These are phyloP conservation scores for Chrysogorgia sp. DNA, from an alignment of 92 coral and sea anemone species.

Conservation along the genomic window DNA sequence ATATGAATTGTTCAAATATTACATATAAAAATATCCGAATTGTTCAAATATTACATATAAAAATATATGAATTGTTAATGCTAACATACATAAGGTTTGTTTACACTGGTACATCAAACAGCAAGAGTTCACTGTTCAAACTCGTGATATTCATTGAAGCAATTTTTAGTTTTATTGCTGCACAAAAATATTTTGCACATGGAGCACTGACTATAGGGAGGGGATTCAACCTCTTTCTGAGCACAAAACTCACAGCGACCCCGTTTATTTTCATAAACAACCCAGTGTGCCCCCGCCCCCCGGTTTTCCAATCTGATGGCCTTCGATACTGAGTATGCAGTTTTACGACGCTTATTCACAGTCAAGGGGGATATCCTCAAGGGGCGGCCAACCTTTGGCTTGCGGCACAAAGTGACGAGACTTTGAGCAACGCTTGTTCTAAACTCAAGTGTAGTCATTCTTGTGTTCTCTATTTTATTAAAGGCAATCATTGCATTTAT, in stretches of 20 bases:
- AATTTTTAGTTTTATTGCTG: slow-evolving; percentile 48
- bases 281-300: slow-evolving; percentile 61
- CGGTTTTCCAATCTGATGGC: slow-evolving; percentile 54
- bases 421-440: slow-evolving; percentile 54
- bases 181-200: slow-evolving; percentile 58
- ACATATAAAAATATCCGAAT: no score
- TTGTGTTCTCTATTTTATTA: slow-evolving; percentile 34
- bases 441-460: slow-evolving; percentile 44
- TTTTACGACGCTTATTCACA: slow-evolving; percentile 48
- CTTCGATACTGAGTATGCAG: slow-evolving; percentile 21
- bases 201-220: slow-evolving; percentile 45
- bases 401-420: slow-evolving; percentile 51
- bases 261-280: slow-evolving; percentile 53
- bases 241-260: slow-evolving; percentile 58
- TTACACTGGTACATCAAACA: background rate
- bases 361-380: slow-evolving; percentile 37
- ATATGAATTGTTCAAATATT: no score
- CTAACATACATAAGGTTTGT: no score
- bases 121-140: slow-evolving; percentile 8
- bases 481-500: slow-evolving; percentile 62
- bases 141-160: slow-evolving; percentile 44
- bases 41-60: no score
- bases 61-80: no score
- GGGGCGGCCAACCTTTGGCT: slow-evolving; percentile 59
- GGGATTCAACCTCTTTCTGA: slow-evolving; percentile 51